Conservation (phyloP, 2,797 vertebrate genomes). For the Mus caroli region DNA sequence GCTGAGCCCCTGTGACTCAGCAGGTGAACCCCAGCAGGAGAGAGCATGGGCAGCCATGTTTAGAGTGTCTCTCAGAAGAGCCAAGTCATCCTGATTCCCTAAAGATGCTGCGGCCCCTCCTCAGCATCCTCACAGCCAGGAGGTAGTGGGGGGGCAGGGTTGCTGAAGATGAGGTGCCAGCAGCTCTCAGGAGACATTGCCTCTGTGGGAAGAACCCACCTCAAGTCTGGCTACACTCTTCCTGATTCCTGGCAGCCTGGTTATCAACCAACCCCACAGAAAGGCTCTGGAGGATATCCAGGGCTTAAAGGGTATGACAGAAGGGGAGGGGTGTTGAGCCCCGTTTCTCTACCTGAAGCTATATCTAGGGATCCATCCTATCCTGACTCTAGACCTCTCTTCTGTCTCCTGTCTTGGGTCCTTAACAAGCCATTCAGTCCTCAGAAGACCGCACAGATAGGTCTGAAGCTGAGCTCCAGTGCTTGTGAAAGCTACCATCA, state of each 20-base stretch:
- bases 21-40: not conserved
- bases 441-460: not conserved
- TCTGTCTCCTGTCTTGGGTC: not conserved
- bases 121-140: accelerated
- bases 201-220: too few relatives aligned
- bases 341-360: not conserved
- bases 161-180: too few relatives aligned
- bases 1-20: accelerated
- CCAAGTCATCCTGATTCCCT: not conserved
- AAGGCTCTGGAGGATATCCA: accelerated
- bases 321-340: not conserved
- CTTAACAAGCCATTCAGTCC: not conserved
- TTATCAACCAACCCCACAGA: not conserved
- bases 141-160: too few relatives aligned
- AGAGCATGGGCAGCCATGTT: accelerated
- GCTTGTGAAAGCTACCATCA: not conserved
- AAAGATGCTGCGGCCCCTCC: not conserved
- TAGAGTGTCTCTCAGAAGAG: not conserved
- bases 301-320: not conserved
- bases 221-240: not conserved
- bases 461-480: not conserved
- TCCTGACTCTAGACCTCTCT: not conserved
- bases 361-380: not conserved
- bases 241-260: not conserved
- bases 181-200: not conserved